A percentile compares a stretch with the other conserved stretches of the same genome.
phyloP scores from a whole-genome alignment of 2,888 invertebrate genomes.

The Zootermopsis nevadensis region DNA sequence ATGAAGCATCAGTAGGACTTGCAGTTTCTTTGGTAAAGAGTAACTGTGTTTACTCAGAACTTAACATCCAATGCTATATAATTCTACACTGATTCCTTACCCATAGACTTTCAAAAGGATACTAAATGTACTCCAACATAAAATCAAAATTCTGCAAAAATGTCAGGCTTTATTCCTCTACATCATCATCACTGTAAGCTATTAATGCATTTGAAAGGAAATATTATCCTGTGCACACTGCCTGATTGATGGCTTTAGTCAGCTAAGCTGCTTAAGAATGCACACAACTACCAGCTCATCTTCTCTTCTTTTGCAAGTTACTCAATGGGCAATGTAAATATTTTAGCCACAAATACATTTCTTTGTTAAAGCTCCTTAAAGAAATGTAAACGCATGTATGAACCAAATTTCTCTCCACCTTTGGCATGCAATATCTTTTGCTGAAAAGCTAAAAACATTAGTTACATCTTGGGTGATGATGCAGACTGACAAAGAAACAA shows the following conservation, averaged over 20 bases:
- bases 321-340: no score
- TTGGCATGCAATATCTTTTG: no score
- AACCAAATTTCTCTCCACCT: no score
- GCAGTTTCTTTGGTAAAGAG: not conserved
- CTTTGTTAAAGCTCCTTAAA: no score
- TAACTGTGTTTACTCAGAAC: not conserved
- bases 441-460: no score
- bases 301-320: no score
- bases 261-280: not conserved
- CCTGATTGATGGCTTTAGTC: not conserved
- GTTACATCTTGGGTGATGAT: no score
- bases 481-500: no score
- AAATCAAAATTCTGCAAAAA: not conserved
- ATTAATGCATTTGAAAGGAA: not conserved
- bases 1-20: not conserved
- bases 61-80: not conserved
- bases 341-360: no score
- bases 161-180: not conserved
- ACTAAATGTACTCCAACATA: not conserved
- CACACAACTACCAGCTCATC: no score
- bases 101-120: not conserved
- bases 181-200: not conserved
- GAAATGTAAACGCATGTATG: no score
- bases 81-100: not conserved
- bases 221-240: not conserved